A percentile compares a stretch with the other conserved stretches of the same genome.
phyloP scores from a whole-genome alignment of 2,113 vertebrate genomes.

The Syrrhaptes paradoxus region DNA sequence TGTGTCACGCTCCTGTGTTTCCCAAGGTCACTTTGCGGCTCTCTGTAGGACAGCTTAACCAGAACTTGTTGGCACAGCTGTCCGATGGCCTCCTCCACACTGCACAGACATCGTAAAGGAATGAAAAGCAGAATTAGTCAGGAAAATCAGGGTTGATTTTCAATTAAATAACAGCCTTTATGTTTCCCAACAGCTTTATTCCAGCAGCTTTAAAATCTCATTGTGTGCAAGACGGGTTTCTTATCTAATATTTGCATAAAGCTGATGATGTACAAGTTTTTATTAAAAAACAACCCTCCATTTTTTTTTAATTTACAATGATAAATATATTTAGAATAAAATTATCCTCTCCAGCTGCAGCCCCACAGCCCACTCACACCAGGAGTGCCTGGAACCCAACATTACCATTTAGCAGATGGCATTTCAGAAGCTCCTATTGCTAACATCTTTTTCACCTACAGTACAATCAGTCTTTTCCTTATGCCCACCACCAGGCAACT shows the following conservation, averaged over 20 bases:
- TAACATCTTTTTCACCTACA: not conserved
- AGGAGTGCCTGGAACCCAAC: not conserved
- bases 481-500: not conserved
- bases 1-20: fast-evolving
- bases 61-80: not conserved
- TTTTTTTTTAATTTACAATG: not conserved
- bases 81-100: not conserved
- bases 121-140: not conserved
- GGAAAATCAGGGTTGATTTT: not conserved
- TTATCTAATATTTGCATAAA: not conserved
- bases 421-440: not conserved
- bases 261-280: not conserved
- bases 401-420: not conserved
- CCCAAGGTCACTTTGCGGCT: not conserved
- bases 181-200: not conserved
- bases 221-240: not conserved
- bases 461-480: not conserved
- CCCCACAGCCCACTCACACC: not conserved
- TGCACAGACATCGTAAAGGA: not conserved
- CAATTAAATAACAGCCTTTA: not conserved
- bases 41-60: not conserved
- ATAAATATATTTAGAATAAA: not conserved
- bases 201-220: not conserved
- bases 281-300: not conserved
- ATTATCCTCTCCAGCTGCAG: not conserved